phyloP scores from a whole-genome alignment of 2,797 vertebrate species.

The Vespertilio murinus region DNA sequence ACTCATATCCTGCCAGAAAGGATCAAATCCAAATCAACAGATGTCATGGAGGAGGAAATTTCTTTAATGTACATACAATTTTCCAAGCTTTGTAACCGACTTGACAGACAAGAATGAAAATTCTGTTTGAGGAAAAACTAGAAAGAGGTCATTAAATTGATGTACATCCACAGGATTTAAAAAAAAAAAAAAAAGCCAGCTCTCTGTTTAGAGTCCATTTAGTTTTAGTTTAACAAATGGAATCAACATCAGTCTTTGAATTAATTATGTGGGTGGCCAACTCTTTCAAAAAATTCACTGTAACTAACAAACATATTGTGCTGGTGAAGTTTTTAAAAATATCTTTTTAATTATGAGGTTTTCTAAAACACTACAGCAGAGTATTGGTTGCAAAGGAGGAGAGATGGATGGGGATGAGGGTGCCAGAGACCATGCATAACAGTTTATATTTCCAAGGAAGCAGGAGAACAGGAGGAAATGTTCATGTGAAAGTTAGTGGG shows the following conservation, averaged over 20 bases:
- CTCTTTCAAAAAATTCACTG: background rate
- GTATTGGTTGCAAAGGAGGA: background rate
- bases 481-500: background rate
- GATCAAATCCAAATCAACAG: slow-evolving; percentile 54
- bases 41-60: slow-evolving; percentile 34
- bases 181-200: too few species aligned
- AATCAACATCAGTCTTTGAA: background rate
- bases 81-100: slow-evolving; percentile 39
- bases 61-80: background rate
- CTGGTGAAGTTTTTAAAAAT: background rate
- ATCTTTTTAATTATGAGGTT: background rate
- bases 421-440: background rate
- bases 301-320: background rate
- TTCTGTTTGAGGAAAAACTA: slow-evolving; percentile 29
- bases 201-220: background rate
- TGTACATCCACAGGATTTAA: background rate
- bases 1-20: slow-evolving; percentile 41
- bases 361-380: background rate
- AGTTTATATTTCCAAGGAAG: slow-evolving; percentile 17
- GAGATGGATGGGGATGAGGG: background rate
- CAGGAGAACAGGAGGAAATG: slow-evolving; percentile 5
- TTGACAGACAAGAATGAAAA: slow-evolving; percentile 16
- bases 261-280: background rate
- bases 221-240: background rate
- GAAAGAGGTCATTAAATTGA: background rate